A percentile compares a stretch with the other conserved stretches of the same genome.
phyloP scores from a whole-genome alignment of 2,113 vertebrate species.

The Myodes glareolus region DNA sequence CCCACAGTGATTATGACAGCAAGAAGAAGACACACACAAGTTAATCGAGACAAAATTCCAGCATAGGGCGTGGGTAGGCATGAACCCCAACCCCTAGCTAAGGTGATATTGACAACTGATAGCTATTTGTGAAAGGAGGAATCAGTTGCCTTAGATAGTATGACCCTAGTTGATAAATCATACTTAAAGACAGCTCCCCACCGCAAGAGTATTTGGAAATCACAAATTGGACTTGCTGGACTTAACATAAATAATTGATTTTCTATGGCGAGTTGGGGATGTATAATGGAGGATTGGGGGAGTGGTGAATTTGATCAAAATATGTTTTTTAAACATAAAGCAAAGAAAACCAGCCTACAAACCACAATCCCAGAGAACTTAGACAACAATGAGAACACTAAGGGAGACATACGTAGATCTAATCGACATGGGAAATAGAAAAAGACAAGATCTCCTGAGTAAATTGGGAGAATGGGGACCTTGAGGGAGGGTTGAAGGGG shows the following conservation, averaged over 20 bases:
- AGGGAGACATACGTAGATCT: too few relatives aligned
- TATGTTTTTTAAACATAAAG: neutral
- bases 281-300: neutral
- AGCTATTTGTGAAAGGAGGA: neutral
- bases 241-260: neutral
- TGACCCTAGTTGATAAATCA: neutral
- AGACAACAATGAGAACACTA: too few relatives aligned
- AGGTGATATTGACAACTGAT: neutral
- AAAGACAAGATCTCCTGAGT: too few relatives aligned
- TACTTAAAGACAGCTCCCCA: neutral
- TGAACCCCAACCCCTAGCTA: neutral
- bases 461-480: too few relatives aligned
- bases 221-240: neutral
- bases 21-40: too few relatives aligned
- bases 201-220: neutral
- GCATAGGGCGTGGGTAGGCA: too few relatives aligned
- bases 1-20: too few relatives aligned
- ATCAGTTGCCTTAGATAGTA: neutral
- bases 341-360: too few relatives aligned
- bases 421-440: too few relatives aligned
- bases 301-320: neutral
- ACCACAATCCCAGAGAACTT: too few relatives aligned
- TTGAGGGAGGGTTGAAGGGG: too few relatives aligned
- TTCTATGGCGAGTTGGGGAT: neutral
- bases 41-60: too few relatives aligned